These are phyloP conservation scores for Mus spicilegus DNA, from an alignment of 2,113 vertebrate species.

Conservation along the genomic window DNA sequence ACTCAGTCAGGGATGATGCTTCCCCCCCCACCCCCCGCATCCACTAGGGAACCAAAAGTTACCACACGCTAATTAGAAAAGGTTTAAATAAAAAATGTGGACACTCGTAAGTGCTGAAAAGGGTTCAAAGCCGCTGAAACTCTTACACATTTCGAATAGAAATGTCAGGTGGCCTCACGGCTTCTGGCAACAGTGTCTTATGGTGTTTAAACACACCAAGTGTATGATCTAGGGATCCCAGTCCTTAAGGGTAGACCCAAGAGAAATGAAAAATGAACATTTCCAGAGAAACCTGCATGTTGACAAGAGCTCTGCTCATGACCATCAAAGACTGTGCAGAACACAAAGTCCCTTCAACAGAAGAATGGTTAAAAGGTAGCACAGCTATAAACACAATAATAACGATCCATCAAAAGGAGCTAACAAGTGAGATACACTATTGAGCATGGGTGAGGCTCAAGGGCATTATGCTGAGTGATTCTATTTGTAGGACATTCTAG, in stretches of 20 bases:
- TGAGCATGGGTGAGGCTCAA: not conserved
- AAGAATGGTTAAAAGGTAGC: not conserved
- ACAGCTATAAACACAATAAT: not conserved
- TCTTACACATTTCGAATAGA: not conserved
- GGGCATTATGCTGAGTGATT: not conserved
- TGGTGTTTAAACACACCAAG: not conserved
- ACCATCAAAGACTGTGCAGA: conserved; percentile 28
- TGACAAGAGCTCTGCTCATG: not conserved
- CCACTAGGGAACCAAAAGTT: not conserved
- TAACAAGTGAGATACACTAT: not conserved
- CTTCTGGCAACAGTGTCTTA: not conserved
- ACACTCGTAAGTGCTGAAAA: not conserved
- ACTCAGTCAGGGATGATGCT: not conserved
- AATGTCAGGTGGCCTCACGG: not conserved
- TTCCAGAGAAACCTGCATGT: not conserved
- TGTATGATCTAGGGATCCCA: not conserved
- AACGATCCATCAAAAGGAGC: not conserved
- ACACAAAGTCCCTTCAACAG: not conserved
- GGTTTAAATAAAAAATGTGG: not conserved
- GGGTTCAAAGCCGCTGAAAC: not conserved
- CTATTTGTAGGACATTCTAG: not conserved
- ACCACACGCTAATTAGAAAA: not conserved
- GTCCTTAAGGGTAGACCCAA: not conserved
- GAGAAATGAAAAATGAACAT: not conserved
- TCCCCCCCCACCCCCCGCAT: not conserved